Percentiles rank a stretch among this genome's conserved stretches.
Evolutionary conservation across 2,113 vertebrate species (phyloP).

Genomic region (Genyomyrus donnyi): DNA sequence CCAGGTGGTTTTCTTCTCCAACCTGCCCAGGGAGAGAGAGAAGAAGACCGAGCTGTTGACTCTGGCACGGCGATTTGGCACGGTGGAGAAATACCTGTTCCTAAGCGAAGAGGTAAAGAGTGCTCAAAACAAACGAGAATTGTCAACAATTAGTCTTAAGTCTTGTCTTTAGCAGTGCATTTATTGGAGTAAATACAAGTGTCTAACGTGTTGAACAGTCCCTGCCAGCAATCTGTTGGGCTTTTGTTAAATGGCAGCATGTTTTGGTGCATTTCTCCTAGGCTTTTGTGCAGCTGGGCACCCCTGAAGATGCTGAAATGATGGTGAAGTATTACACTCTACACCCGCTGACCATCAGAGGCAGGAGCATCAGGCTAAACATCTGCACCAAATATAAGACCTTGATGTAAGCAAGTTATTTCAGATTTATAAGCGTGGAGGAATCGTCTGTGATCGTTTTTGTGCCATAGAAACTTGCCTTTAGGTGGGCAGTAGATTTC

Average conservation of each 20-base stretch:
- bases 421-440: background rate
- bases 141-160: background rate
- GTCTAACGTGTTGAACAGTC: background rate
- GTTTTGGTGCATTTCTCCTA: constrained; percentile 41
- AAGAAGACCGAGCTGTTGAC: constrained; percentile 62
- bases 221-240: background rate
- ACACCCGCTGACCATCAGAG: constrained; percentile 61
- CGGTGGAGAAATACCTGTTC: constrained; percentile 64
- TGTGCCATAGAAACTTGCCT: background rate
- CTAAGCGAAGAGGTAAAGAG: constrained; percentile 51
- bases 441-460: background rate
- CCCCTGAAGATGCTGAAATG: constrained; percentile 82
- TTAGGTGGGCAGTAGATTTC: background rate
- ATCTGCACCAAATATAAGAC: constrained; percentile 68
- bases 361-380: constrained; percentile 52
- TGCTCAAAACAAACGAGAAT: background rate
- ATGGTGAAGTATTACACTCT: constrained; percentile 86
- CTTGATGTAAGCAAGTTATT: constrained; percentile 51
- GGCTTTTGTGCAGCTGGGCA: constrained; percentile 89
- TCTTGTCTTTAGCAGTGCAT: too few relatives aligned
- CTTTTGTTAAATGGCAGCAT: background rate
- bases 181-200: background rate
- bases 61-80: constrained; percentile 55
- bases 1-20: constrained; percentile 65
- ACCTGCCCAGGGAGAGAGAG: constrained; percentile 54